Base-by-base conservation (phyloP, 2,113 vertebrate species). In the Cynocephalus volans region DNA sequence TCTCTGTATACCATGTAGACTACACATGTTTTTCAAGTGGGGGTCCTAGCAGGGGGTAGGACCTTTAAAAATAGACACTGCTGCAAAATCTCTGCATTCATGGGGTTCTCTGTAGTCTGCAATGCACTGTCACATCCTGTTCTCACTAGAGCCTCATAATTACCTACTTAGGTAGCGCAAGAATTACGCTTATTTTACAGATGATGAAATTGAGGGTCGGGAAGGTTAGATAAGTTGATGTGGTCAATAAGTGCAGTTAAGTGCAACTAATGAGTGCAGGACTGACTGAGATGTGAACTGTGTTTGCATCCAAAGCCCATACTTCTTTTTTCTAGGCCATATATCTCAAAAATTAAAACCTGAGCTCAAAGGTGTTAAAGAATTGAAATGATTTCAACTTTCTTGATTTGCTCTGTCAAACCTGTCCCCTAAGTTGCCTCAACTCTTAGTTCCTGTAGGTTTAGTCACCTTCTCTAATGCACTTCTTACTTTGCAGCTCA, bases 301-400 rank as follows among this genome's bases (percentile, higher is more conserved):
- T 3, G 24, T 77, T 54, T 75, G 13, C 33, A 52, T 52, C 36
- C 36, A 41, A 81, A 88, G 4, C 19, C 28, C 9, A 62, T 14
- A 28, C 8, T 95, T n/a, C 5, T 4, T 45, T 79, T 8, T 21
- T 33, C 41, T 50, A 77, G 64, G 52, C 65, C 9, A 28, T 18
- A 6, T 33, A 65, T 14, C 48, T 93, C 70, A 60, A 65, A 75
- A 94, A 58, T 52, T 52, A 77, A 90, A 89, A 58, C 41, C 94
- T 80, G n/a, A 70, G 41, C 54, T 88, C 48, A n/a, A 52, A 83
- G 33, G 50, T 45, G 3, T 84, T 56, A 31, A 69, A 56, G 48
- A 94, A 60, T 36, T 50, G 33, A 94, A 80, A 75, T 33, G 28
- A 76, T 64, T 36, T 58, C 45, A 80, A 41, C 5, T 84, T 67